These are phyloP conservation scores for Priocnemis perturbator DNA, from an alignment of 2,888 invertebrate species.

Conservation along the genomic window DNA sequence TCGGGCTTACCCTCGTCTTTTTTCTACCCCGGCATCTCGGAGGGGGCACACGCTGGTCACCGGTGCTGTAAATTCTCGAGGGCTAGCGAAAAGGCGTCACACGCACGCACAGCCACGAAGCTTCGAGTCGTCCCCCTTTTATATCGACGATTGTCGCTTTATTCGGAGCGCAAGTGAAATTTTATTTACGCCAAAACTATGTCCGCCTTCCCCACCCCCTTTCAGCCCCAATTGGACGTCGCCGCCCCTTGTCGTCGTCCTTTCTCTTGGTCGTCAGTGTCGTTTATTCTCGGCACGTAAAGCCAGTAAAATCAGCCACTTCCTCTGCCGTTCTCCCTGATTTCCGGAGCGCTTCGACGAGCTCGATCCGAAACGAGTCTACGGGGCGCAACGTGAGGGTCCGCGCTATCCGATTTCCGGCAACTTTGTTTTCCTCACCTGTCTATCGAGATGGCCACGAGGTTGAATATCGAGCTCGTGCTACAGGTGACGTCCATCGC, in stretches of 20 bases:
- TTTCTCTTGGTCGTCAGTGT: too few species aligned
- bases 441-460: constrained; percentile 98
- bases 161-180: constrained; percentile 33
- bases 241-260: too few species aligned
- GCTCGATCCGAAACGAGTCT: too few species aligned
- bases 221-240: background rate
- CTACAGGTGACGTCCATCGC: constrained; percentile 98
- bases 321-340: constrained; percentile 15
- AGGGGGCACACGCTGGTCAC: background rate
- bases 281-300: constrained; percentile 57
- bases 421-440: constrained; percentile 81
- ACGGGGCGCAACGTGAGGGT: background rate
- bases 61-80: constrained; percentile 3
- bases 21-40: background rate
- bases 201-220: background rate
- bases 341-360: constrained; percentile 25
- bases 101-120: too few species aligned
- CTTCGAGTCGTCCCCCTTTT: background rate
- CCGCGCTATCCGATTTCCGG: background rate
- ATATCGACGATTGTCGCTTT: background rate
- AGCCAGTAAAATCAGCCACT: constrained; percentile 50
- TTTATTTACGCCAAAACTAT: constrained; percentile 40
- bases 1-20: background rate
- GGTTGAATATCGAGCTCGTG: constrained; percentile 97
- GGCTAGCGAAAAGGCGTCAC: background rate